Evolutionary conservation across 2,888 invertebrate genomes (phyloP).

Genomic region (Drosophila antonietae): DNA sequence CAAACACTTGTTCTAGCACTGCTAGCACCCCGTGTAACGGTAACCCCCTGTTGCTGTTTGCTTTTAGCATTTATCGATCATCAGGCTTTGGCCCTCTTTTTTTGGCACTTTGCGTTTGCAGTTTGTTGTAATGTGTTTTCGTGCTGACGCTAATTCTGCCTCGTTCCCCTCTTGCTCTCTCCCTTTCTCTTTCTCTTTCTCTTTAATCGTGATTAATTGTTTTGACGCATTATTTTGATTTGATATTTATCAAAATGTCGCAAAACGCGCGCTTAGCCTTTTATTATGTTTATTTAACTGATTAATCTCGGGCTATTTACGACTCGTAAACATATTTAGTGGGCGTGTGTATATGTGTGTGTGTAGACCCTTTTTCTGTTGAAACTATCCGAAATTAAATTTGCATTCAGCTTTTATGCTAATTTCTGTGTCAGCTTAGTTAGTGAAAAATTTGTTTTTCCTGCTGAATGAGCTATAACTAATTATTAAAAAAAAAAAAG

Average conservation of each 20-base stretch:
- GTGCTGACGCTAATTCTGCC: constrained; percentile 25
- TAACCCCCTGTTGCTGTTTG: constrained; percentile 42
- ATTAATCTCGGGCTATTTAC: constrained; percentile 57
- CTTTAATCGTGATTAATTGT: constrained; percentile 78
- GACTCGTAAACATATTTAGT: constrained; percentile 17
- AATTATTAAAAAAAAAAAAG: constrained; percentile 24
- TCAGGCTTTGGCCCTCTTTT: constrained; percentile 42
- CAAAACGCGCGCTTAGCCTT: constrained; percentile 69
- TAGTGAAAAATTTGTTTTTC: constrained; percentile 64
- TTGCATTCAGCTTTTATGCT: constrained; percentile 53
- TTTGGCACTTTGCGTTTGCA: constrained; percentile 50
- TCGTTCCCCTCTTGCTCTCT: not conserved
- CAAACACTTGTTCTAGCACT: constrained; percentile 65
- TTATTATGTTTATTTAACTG: constrained; percentile 77
- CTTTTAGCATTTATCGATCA: constrained; percentile 72
- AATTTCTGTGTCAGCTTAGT: constrained; percentile 51
- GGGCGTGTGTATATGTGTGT: constrained; percentile 8
- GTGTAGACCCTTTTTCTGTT: constrained; percentile 30
- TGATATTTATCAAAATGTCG: constrained; percentile 80
- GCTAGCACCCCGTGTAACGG: constrained; percentile 13
- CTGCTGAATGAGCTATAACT: constrained; percentile 25
- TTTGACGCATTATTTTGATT: constrained; percentile 80
- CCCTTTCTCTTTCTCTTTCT: constrained; percentile 7
- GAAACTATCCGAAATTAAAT: constrained; percentile 42
- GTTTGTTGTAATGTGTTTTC: constrained; percentile 28